phyloP scores from a whole-genome alignment of 2,113 vertebrate genomes.

The Serilophus lunatus region DNA sequence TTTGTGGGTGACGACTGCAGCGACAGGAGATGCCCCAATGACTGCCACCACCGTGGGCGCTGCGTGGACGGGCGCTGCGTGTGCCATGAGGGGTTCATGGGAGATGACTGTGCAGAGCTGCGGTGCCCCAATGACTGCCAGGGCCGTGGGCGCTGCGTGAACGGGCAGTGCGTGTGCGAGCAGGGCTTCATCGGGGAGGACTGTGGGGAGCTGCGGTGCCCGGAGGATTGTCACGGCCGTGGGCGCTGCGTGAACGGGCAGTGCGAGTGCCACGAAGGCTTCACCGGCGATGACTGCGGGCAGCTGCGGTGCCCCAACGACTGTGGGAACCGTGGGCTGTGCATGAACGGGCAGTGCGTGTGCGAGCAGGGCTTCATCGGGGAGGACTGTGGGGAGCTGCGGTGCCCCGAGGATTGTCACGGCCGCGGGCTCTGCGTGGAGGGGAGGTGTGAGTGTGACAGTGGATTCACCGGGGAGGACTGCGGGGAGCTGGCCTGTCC shows the following conservation, averaged over 20 bases:
- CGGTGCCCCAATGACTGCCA: slow-evolving; percentile 85
- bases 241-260: slow-evolving; percentile 81
- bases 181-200: slow-evolving; percentile 81
- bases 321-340: slow-evolving; percentile 80
- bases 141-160: slow-evolving; percentile 77
- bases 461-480: slow-evolving; percentile 81
- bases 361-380: slow-evolving; percentile 80
- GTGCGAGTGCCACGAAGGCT: slow-evolving; percentile 84
- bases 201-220: slow-evolving; percentile 84
- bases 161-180: slow-evolving; percentile 84
- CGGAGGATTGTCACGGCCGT: slow-evolving; percentile 74
- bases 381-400: slow-evolving; percentile 79
- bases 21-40: slow-evolving; percentile 79
- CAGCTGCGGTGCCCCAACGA: slow-evolving; percentile 83
- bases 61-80: slow-evolving; percentile 84
- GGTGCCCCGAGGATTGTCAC: slow-evolving; percentile 83
- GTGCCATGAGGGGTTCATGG: slow-evolving; percentile 85
- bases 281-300: slow-evolving; percentile 78
- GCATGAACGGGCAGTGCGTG: slow-evolving; percentile 83
- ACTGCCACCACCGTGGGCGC: slow-evolving; percentile 85
- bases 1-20: slow-evolving; percentile 88
- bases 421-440: slow-evolving; percentile 81
- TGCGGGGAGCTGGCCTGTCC: slow-evolving; percentile 84
- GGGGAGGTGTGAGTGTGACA: slow-evolving; percentile 83
- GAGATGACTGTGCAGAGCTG: slow-evolving; percentile 81